Evolutionary conservation across 2,888 invertebrate genomes (phyloP), one percentile per base, ranked within the genome.

Genomic region (Hydrotaea diabolus): DNA sequence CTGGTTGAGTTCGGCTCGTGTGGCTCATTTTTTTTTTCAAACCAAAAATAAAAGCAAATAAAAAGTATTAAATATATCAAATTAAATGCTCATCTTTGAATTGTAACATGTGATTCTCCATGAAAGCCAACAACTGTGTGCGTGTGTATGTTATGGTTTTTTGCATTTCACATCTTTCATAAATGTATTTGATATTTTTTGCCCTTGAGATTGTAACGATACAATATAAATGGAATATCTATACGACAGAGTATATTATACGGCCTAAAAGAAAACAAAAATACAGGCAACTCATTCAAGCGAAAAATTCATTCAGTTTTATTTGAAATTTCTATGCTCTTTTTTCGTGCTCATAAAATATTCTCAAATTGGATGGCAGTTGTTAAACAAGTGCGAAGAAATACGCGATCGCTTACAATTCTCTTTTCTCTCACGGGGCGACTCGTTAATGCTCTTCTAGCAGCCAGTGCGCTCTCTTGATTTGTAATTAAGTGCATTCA

Each of bases 151-250:
- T 36, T 36, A 36, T 46, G 17, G n/a, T 53, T 59, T 55, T 55
- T 73, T 55, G 71, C 49, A 71, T 75, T 78, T 39, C 62, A 72
- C 55, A 72, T 21, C 49, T 19, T 31, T 19, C 13, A 31, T n/a
- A n/a, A 31, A 36, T 76, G 57, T 36, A 23, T 76, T 26, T 66
- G 26, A 55, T 72, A 75, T 62, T 77, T 66, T 74, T 83, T 83
- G 83, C 80, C 83, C 83, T 83, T 83, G 83, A 80, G 80, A 83
- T 79, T 76, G 53, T 66, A 49, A 77, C 72, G 72, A 79, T 72
- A 79, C 23, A 19, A 13, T 17, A 5, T 17, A 53, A 46, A 59
- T 71, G 21, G 31, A 64, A 64, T 36, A 73, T 55, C 23, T 43
- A 64, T 64, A 62, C 59, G 31, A 49, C 17, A 26, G 13, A 62